phyloP scores from a whole-genome alignment of 2,797 vertebrate genomes.

The Poecile montanus region DNA sequence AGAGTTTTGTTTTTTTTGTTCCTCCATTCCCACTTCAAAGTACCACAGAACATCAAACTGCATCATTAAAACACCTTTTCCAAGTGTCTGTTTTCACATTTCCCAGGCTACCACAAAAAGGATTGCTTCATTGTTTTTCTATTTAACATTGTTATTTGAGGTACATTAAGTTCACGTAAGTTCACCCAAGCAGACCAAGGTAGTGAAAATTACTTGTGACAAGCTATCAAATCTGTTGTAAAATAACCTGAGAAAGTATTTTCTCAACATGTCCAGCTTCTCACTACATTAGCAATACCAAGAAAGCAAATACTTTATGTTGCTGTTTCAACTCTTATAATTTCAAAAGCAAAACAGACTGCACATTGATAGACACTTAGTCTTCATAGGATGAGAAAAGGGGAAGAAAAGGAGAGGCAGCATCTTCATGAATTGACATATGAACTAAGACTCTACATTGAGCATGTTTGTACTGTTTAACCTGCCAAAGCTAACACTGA shows the following conservation, averaged over 20 bases:
- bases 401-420: neutral
- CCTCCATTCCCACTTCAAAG: constrained; percentile 3
- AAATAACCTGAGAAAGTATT: constrained; percentile 4
- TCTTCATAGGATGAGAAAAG: neutral
- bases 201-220: neutral
- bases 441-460: neutral
- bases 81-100: neutral
- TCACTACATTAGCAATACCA: neutral
- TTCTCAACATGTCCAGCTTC: neutral
- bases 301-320: neutral
- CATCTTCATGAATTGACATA: neutral
- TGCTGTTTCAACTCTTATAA: neutral
- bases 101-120: neutral
- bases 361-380: neutral
- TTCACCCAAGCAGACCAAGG: neutral
- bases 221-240: neutral
- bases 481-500: neutral
- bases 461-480: neutral
- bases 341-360: constrained; percentile 2
- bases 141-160: neutral
- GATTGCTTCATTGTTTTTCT: neutral
- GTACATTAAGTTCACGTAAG: neutral
- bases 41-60: constrained; percentile 5
- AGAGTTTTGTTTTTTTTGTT: neutral
- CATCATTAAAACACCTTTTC: constrained; percentile 11